Evolutionary conservation across 1,140 invertebrate species (phyloP).

Genomic region (Wiebesia pumilae): DNA sequence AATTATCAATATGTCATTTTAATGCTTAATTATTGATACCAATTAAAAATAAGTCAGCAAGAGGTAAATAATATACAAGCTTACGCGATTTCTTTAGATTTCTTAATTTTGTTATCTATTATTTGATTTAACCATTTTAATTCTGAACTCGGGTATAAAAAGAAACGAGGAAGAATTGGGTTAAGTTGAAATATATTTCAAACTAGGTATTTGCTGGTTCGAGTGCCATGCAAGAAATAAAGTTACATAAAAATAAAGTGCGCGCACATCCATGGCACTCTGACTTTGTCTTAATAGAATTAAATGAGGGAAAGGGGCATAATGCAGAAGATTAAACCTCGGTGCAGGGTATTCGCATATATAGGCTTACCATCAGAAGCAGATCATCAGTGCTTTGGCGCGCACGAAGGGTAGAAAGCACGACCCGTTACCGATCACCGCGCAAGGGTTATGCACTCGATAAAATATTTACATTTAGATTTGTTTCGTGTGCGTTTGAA

Average conservation of each 20-base stretch:
- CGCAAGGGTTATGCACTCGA: conserved; percentile 57
- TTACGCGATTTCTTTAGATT: no score
- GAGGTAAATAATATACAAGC: no score
- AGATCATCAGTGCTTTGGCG: not conserved
- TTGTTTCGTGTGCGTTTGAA: conserved; percentile 60
- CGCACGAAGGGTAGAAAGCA: not conserved
- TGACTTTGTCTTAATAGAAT: conserved; percentile 33
- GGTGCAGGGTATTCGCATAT: not conserved
- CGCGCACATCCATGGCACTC: not conserved
- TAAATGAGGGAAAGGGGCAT: not conserved
- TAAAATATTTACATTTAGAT: conserved; percentile 67
- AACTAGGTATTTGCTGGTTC: not conserved
- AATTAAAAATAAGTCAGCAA: no score
- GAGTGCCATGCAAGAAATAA: not conserved
- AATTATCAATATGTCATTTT: no score
- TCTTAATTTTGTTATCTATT: no score
- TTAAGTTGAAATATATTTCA: not conserved
- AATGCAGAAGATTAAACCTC: conserved; percentile 47
- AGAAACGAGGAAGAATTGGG: not conserved
- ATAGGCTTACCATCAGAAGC: conserved; percentile 19
- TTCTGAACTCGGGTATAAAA: not conserved
- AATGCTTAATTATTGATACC: no score
- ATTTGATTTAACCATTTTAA: no score
- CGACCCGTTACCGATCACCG: conserved; percentile 54
- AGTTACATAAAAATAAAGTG: not conserved